Percentiles rank a stretch among this genome's conserved stretches.
phyloP scores from a whole-genome alignment of 2,888 invertebrate genomes.

The Phyllotreta cruciferae region DNA sequence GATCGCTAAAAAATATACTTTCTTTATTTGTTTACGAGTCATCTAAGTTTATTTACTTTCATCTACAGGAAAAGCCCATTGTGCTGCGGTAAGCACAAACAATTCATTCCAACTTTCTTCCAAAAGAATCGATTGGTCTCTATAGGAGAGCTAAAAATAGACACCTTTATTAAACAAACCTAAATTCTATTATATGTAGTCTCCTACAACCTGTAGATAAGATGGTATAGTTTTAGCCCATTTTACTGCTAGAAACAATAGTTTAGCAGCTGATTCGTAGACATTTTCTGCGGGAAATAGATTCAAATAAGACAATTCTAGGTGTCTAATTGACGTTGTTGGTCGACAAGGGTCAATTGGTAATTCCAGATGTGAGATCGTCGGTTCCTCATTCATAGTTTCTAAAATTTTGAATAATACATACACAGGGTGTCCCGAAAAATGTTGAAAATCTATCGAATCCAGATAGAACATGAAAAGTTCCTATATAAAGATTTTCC shows the following conservation, averaged over 20 bases:
- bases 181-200: not conserved
- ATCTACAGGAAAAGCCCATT: constrained; percentile 78
- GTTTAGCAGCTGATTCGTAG: constrained; percentile 76
- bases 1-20: constrained; percentile 46
- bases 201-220: constrained; percentile 68
- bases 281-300: constrained; percentile 67
- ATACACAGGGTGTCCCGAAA: constrained; percentile 1
- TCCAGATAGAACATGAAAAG: too few species aligned
- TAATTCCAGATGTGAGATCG: constrained; percentile 48
- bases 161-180: constrained; percentile 16
- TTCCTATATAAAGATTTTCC: too few species aligned
- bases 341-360: constrained; percentile 48
- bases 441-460: too few species aligned
- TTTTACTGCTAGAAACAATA: constrained; percentile 78
- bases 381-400: constrained; percentile 37
- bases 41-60: constrained; percentile 64
- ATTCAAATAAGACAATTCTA: constrained; percentile 60
- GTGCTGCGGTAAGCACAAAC: constrained; percentile 82
- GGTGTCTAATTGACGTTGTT: constrained; percentile 44
- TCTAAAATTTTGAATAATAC: constrained; percentile 21
- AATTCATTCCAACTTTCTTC: constrained; percentile 85
- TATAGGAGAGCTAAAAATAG: constrained; percentile 65
- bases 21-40: not conserved
- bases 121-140: constrained; percentile 77
- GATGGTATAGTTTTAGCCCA: constrained; percentile 82